A percentile compares a stretch with the other conserved stretches of the same genome.
Conservation (phyloP, 2,113 vertebrate genomes). For the Malurus alboscapulatus region DNA sequence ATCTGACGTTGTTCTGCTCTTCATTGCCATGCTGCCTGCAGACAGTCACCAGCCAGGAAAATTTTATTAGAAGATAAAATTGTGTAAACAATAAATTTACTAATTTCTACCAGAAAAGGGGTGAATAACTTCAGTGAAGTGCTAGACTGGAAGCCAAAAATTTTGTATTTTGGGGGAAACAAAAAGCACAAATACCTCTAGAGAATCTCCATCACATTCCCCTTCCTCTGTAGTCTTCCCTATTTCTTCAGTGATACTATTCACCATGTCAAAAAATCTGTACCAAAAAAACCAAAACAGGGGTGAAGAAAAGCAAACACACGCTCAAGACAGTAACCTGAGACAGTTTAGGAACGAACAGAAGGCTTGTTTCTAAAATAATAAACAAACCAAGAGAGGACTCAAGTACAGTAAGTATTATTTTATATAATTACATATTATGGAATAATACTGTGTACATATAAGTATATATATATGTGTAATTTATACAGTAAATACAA, state of each 20-base stretch:
- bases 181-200: slow-evolving; percentile 81
- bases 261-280: slow-evolving; percentile 97
- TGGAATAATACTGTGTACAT: neutral
- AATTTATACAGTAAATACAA: neutral
- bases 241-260: slow-evolving; percentile 90
- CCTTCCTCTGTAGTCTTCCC: slow-evolving; percentile 87
- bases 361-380: neutral
- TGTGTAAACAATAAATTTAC: neutral
- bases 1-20: neutral
- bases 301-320: neutral
- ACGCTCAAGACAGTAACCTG: neutral
- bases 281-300: neutral
- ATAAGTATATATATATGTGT: neutral
- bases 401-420: neutral
- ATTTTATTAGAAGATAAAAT: neutral
- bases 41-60: neutral
- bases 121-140: neutral
- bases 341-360: neutral
- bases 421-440: neutral
- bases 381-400: neutral
- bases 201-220: slow-evolving; percentile 87
- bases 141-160: neutral
- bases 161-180: neutral
- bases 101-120: neutral
- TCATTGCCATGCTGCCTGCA: fast-evolving